Evolutionary conservation across 2,113 vertebrate species (phyloP), one percentile per base, ranked within the genome.

Genomic region (Diglossa brunneiventris): DNA sequence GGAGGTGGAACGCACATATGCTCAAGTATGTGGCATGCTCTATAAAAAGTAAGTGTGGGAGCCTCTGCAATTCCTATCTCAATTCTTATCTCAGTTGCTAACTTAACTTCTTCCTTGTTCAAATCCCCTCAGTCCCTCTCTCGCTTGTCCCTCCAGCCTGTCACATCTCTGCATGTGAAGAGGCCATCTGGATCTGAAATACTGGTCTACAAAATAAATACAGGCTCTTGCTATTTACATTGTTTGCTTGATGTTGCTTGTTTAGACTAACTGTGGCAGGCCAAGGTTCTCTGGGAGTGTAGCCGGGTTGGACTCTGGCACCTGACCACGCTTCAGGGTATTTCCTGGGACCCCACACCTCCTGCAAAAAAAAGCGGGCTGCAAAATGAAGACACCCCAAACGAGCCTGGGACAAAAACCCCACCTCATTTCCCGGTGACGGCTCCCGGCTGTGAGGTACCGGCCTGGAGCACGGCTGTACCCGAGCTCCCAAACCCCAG

Each of bases 31-130:
- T 79, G 82, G 58, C 21, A 55, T 0, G 15, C 53, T 47, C 77
- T 72, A 72, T 87, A 89, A 92, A 91, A 95, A 91, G 81, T 15
- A 49, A 58, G 56, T 16, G 84, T 85, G 42, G 89, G 77, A 95
- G 74, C 49, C 27, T 76, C 55, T 89, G 83, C 88, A 66, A 78
- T 37, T 90, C 77, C 55, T 41, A 42, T 46, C 68, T 89, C 55
- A 39, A 31, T 67, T 13, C 66, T 90, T 64, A 42, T 59, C 46
- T 80, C 27, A 17, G 68, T 3, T 81, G 73, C 83, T 84, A 87
- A 83, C 26, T 0, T 6, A 85, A 79, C 67, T 92, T 74, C 47
- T 69, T 41, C 58, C 58, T 69, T 16, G 12, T 70, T 66, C 66
- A 2, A 26, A 26, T 72, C 41, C 52, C 70, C 74, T 44, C 41